Base-by-base conservation (phyloP, 1,140 invertebrate genomes). In the Oscheius sp. region DNA sequence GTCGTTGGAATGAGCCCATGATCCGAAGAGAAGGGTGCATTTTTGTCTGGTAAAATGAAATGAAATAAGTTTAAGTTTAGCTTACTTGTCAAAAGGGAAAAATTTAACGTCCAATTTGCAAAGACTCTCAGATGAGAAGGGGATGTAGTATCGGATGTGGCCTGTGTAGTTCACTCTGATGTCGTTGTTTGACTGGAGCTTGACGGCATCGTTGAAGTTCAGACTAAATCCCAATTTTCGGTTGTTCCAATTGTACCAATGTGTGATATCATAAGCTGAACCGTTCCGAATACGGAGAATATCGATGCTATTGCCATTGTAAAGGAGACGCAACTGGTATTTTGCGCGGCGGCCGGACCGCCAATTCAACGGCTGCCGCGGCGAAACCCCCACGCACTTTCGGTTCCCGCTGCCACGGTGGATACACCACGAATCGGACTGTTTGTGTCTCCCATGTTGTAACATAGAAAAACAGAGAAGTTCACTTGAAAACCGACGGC, bases 201-300 rank as follows among this genome's bases (percentile, higher is more conserved):
- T 84, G 15, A 84, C 82, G 35, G 80, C 82, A 68, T 81, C 79
- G 70, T 84, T 84, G 71, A 83, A 83, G 61, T 83, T 84, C 18
- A 81, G 65, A 31, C 42, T 77, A 74, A 64, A 77, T 49, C 28
- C 26, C 36, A 36, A 34, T 35, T 10, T 63, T 42, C 32, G 45
- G 15, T 28, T 63, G 26, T 68, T 32, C 52, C 15, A 42, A 15
- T 64, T 42, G 20, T 36, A 29, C 42, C 32, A 29, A 13, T 7
- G 18, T 46, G n/a, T 20, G 26, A 10, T n/a, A 13, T 62, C 13
- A n/a, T 15, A 55, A 7, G 15, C 7, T 26, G 23, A 13, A 10
- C 38, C 7, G 49, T 20, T 55, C 28, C 7, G 49, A 42, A 42
- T 10, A 4, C 49, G 49, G 15, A 26, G 28, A 55, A 4, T 55